Evolutionary conservation across 2,113 vertebrate species (phyloP).

Genomic region (Planiliza haematocheilus): DNA sequence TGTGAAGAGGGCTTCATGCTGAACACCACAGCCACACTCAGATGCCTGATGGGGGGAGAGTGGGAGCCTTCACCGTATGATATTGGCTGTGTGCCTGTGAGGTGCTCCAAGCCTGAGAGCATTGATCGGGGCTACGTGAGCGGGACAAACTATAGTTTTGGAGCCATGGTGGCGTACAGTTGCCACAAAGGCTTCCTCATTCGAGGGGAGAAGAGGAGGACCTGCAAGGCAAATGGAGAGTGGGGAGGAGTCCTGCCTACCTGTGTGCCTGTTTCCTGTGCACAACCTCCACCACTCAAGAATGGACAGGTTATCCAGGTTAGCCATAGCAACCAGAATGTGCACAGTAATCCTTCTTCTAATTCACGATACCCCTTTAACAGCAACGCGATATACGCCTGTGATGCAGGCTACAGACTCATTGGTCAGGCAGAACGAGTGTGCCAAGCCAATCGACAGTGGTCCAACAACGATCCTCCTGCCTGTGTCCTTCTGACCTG

Average conservation of each 20-base stretch:
- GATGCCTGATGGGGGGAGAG: constrained; percentile 90
- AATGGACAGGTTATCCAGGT: constrained; percentile 94
- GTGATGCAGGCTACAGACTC: constrained; percentile 88
- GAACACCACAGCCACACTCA: constrained; percentile 90
- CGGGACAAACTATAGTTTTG: constrained; percentile 94
- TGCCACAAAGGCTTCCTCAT: constrained; percentile 94
- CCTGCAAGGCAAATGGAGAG: constrained; percentile 92
- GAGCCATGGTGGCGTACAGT: constrained; percentile 94
- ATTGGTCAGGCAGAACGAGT: constrained; percentile 85
- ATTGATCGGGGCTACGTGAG: constrained; percentile 91
- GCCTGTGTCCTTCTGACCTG: constrained; percentile 90
- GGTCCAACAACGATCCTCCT: constrained; percentile 89
- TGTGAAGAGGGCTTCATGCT: constrained; percentile 95
- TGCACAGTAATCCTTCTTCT: neutral
- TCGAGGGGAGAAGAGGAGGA: constrained; percentile 94
- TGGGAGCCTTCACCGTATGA: constrained; percentile 92
- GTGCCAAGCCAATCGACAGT: constrained; percentile 95
- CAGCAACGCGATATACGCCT: constrained; percentile 88
- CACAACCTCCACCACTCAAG: constrained; percentile 84
- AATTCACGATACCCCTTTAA: constrained; percentile 81
- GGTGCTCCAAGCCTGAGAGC: constrained; percentile 89
- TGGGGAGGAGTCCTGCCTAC: constrained; percentile 91
- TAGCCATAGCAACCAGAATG: constrained; percentile 5
- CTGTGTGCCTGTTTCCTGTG: constrained; percentile 92
- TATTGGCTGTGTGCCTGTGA: constrained; percentile 91